phyloP scores from a whole-genome alignment of 2,113 vertebrate genomes.

The Lucifuga dentata region DNA sequence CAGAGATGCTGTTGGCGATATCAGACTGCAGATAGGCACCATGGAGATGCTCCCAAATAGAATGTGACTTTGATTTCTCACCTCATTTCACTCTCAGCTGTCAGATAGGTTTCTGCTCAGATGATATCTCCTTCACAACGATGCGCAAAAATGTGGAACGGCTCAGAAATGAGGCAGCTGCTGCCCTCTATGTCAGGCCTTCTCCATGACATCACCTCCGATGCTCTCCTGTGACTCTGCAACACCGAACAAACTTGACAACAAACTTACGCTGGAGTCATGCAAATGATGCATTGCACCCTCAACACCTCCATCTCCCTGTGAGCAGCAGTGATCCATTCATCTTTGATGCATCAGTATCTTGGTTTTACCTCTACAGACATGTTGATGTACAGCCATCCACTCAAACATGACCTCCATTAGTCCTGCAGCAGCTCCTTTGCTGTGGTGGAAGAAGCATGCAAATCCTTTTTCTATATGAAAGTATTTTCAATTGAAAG shows the following conservation, averaged over 20 bases:
- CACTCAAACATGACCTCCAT: slow-evolving; percentile 33
- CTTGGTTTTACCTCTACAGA: slow-evolving; percentile 58
- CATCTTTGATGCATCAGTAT: slow-evolving; percentile 60
- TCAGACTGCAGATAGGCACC: slow-evolving; percentile 75
- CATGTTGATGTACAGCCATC: slow-evolving; percentile 48
- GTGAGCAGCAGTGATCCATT: slow-evolving; percentile 60
- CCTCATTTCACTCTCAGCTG: slow-evolving; percentile 85
- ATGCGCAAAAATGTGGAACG: slow-evolving; percentile 74
- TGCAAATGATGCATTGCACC: slow-evolving; percentile 64
- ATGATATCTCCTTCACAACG: slow-evolving; percentile 79
- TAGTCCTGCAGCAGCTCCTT: slow-evolving; percentile 26
- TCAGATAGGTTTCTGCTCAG: slow-evolving; percentile 81
- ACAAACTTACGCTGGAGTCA: slow-evolving; percentile 53
- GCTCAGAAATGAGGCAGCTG: slow-evolving; percentile 82
- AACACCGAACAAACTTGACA: slow-evolving; percentile 56
- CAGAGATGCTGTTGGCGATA: slow-evolving; percentile 60
- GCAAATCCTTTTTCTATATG: too few relatives aligned
- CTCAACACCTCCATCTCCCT: slow-evolving; percentile 19
- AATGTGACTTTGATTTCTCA: slow-evolving; percentile 85
- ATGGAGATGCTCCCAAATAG: slow-evolving; percentile 74
- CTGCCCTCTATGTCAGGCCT: slow-evolving; percentile 73
- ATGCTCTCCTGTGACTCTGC: slow-evolving; percentile 64
- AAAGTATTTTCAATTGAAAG: too few relatives aligned
- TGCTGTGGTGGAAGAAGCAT: neutral
- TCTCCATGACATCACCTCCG: slow-evolving; percentile 73